phyloP scores from a whole-genome alignment of 2,797 vertebrate species.

The Catharus ustulatus region DNA sequence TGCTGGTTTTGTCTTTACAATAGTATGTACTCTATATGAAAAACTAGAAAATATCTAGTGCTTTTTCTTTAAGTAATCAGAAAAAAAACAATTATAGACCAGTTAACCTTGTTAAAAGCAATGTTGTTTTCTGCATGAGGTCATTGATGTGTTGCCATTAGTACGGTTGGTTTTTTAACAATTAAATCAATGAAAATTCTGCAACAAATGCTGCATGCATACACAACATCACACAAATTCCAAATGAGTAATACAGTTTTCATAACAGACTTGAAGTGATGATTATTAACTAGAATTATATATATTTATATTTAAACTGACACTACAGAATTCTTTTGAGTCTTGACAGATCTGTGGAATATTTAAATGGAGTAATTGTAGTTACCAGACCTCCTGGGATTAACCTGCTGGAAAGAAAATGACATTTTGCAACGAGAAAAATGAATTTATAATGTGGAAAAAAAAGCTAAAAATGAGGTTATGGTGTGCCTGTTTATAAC shows the following conservation, averaged over 20 bases:
- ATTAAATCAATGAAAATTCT: constrained; percentile 73
- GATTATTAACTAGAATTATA: constrained; percentile 81
- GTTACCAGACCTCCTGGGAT: constrained; percentile 78
- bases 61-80: constrained; percentile 41
- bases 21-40: constrained; percentile 53
- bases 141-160: constrained; percentile 55
- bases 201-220: constrained; percentile 43
- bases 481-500: constrained; percentile 69
- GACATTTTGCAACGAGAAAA: constrained; percentile 76
- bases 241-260: constrained; percentile 75
- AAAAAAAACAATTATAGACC: constrained; percentile 50
- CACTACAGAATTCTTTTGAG: constrained; percentile 81
- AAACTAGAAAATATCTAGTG: constrained; percentile 53
- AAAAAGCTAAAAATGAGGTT: constrained; percentile 63
- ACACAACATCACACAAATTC: constrained; percentile 48
- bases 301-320: constrained; percentile 85
- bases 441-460: constrained; percentile 69
- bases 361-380: constrained; percentile 82
- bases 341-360: constrained; percentile 81
- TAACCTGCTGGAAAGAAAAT: constrained; percentile 76
- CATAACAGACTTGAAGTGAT: constrained; percentile 77
- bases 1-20: constrained; percentile 58
- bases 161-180: constrained; percentile 61
- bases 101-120: constrained; percentile 61
- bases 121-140: constrained; percentile 61